A percentile compares a stretch with the other conserved stretches of the same genome.
Conservation (phyloP, 1,140 invertebrate genomes). For the Bombus picipes region DNA sequence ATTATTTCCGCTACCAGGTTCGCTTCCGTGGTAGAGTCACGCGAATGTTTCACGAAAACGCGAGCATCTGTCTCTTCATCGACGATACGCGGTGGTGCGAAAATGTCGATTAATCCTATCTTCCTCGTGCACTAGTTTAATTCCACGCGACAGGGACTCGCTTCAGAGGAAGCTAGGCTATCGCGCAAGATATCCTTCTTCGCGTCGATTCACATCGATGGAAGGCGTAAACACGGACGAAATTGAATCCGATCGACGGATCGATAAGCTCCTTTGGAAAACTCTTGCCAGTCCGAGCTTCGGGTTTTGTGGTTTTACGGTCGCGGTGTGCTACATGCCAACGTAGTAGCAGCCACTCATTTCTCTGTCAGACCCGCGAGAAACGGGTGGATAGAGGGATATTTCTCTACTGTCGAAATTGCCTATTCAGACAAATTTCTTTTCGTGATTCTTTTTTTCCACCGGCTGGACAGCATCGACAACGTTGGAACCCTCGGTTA, state of each 20-base stretch:
- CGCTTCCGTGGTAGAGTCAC: conserved; percentile 21
- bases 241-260: background rate
- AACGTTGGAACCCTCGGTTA: conserved; percentile 3
- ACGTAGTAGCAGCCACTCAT: background rate
- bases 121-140: rapidly evolving
- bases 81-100: background rate
- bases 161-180: background rate
- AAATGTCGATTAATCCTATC: background rate
- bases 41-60: background rate
- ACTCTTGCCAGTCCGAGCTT: background rate
- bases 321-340: background rate
- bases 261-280: conserved; percentile 14
- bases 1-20: conserved; percentile 32
- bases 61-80: background rate
- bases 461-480: background rate
- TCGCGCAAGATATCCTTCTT: background rate
- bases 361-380: background rate
- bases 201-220: background rate
- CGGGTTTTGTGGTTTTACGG: background rate
- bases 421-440: background rate
- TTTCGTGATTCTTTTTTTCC: background rate
- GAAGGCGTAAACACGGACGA: background rate
- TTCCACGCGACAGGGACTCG: background rate
- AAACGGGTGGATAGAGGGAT: background rate
- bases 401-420: background rate